These are phyloP conservation scores for Indicator indicator DNA, from an alignment of 2,113 vertebrate species.

Conservation along the genomic window DNA sequence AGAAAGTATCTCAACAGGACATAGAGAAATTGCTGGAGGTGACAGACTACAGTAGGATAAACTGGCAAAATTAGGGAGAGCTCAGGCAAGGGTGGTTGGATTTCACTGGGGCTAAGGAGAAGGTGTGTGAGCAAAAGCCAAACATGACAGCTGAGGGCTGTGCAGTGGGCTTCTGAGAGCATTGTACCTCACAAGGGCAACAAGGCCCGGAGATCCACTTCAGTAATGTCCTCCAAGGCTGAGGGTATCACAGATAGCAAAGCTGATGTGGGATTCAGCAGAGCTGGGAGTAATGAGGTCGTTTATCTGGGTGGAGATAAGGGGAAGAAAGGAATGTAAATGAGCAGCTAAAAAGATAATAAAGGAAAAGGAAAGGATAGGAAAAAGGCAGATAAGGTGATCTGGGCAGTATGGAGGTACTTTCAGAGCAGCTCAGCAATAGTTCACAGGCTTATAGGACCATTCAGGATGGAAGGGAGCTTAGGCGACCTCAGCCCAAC, in stretches of 20 bases:
- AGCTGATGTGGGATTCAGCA: neutral
- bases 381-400: neutral
- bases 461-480: neutral
- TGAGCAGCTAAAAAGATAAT: neutral
- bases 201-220: neutral
- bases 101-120: neutral
- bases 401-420: neutral
- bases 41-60: neutral
- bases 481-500: neutral
- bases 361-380: neutral
- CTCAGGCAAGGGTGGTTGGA: neutral
- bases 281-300: neutral
- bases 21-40: neutral
- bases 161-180: rapidly evolving
- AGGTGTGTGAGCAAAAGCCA: neutral
- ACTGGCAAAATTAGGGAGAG: neutral
- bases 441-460: neutral
- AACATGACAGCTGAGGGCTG: neutral
- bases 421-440: neutral
- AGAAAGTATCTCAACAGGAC: neutral
- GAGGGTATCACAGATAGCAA: neutral
- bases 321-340: neutral
- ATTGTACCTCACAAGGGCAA: neutral
- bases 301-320: neutral
- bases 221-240: neutral